Conservation (phyloP, 2,888 invertebrate species). For the Hololepta plana region DNA sequence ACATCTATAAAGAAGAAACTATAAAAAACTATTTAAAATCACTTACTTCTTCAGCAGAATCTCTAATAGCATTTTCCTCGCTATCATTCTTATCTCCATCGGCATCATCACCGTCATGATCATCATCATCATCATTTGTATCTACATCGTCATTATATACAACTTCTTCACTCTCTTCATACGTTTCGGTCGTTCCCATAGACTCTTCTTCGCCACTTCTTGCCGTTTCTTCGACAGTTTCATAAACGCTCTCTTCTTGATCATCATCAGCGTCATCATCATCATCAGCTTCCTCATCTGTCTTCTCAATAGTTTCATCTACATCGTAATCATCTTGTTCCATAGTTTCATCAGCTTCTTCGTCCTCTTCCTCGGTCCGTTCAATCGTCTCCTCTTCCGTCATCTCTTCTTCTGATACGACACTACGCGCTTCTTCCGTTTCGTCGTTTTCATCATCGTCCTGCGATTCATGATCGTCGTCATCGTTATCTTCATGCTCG, state of each 20-base stretch:
- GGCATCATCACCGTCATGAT: slow-evolving; percentile 23
- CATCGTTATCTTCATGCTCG: slow-evolving; percentile 10
- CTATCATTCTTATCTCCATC: slow-evolving; percentile 19
- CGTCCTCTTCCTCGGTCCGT: slow-evolving; percentile 10
- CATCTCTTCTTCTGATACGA: slow-evolving; percentile 8
- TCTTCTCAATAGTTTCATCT: slow-evolving; percentile 11
- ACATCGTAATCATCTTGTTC: slow-evolving; percentile 7
- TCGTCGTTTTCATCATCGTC: slow-evolving; percentile 11
- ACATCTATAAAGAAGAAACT: too few relatives aligned
- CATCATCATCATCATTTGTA: slow-evolving; percentile 23
- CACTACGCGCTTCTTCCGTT: slow-evolving; percentile 9
- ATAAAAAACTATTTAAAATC: too few relatives aligned
- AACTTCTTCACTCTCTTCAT: slow-evolving; percentile 12
- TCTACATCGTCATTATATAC: slow-evolving; percentile 7
- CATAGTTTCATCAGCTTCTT: slow-evolving; percentile 8
- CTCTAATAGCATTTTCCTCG: slow-evolving; percentile 15
- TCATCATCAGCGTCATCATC: slow-evolving; percentile 12
- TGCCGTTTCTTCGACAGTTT: slow-evolving; percentile 10
- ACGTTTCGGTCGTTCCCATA: slow-evolving; percentile 11
- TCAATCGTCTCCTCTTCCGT: slow-evolving; percentile 8
- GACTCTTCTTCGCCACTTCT: slow-evolving; percentile 12
- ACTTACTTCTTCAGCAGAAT: slow-evolving; percentile 12
- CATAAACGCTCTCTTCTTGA: slow-evolving; percentile 7
- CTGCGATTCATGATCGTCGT: slow-evolving; percentile 7
- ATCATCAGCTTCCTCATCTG: slow-evolving; percentile 12